Evolutionary conservation across 2,113 vertebrate genomes (phyloP).

Genomic region (Pyrgilauda ruficollis): DNA sequence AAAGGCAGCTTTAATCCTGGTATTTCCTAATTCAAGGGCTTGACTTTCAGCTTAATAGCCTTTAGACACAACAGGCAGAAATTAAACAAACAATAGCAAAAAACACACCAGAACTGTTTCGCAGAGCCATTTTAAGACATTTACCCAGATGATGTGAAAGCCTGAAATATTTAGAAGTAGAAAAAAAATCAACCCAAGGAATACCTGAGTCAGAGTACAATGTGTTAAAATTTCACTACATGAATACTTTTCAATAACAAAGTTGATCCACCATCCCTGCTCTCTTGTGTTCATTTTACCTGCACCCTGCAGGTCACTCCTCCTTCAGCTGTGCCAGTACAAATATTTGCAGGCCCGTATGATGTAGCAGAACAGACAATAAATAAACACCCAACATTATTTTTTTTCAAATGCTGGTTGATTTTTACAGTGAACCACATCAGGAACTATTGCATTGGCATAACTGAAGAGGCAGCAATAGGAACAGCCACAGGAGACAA

Average conservation of each 20-base stretch:
- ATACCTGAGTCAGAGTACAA: background rate
- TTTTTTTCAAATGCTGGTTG: background rate
- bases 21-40: conserved; percentile 8
- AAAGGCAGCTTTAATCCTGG: conserved; percentile 18
- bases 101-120: background rate
- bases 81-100: background rate
- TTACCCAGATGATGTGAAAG: background rate
- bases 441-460: background rate
- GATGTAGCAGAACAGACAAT: background rate
- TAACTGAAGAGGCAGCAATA: background rate
- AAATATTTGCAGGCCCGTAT: background rate
- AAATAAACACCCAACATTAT: background rate
- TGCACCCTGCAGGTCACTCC: background rate
- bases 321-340: background rate
- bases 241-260: background rate
- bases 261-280: background rate
- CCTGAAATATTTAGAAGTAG: background rate
- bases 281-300: background rate
- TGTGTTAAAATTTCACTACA: background rate
- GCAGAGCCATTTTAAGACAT: background rate
- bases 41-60: conserved; percentile 16
- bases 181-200: background rate
- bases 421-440: background rate
- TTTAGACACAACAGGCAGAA: conserved; percentile 1
- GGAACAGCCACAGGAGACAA: background rate